Evolutionary conservation across 2,888 invertebrate species (phyloP), one percentile per base, ranked within the genome.

Genomic region (Augochlorella aurata): DNA sequence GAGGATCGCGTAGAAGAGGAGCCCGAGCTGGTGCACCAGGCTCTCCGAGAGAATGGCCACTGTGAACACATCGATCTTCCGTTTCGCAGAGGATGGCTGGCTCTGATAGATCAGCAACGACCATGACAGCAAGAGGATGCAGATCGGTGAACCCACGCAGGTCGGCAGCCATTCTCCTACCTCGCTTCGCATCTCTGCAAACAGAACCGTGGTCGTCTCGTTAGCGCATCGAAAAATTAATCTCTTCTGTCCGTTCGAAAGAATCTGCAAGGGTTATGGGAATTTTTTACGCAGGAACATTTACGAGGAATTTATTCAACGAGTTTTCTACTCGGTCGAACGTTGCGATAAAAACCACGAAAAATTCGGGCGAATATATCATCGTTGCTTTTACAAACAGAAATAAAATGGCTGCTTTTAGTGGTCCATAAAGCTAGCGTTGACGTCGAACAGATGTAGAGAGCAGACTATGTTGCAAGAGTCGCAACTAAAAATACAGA

Each of bases 31-130:
- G 85, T 94, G 93, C 61, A 92, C 90, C 83, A 94, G 91, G 63
- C 93, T 93, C 87, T 94, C 92, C 9, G 92, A 88, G 67, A 94
- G 90, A n/a, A 94, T 89, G 54, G 94, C 94, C 49, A 94, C 93
- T 68, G 94, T 91, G 77, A 95, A 93, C 63, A 94, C 91, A 87
- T 95, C 95, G 85, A 94, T 93, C 68, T 94, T 94, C 54, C 94
- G 89, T 92, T 95, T 93, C 80, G 90, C 84, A 69, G 92, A 90
- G 29, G 92, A 90, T 49, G 93, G 91, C 82, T 94, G 94, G 77
- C 94, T 94, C 91, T 94, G 94, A 88, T 94, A 94, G 78, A 94
- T 94, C 87, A 94, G 92, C 74, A 94, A 91, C 29, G 93, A 93
- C 94, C 94, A 94, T 69, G 93, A 93, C 66, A 94, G 90, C 80